Conservation (phyloP, 2,113 vertebrate species). For the Delphinapterus leucas region DNA sequence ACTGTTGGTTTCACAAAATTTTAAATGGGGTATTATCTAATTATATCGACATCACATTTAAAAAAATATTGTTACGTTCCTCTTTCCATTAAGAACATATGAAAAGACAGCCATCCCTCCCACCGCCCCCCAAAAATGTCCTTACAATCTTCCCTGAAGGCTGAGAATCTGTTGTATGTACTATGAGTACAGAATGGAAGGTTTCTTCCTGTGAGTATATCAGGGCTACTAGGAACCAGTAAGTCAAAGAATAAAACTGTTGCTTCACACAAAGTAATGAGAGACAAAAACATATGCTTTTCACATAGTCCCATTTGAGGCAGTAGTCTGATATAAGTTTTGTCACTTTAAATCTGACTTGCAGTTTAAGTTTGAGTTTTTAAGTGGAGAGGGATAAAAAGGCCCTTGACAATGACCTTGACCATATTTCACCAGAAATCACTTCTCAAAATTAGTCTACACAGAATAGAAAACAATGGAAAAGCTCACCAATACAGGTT, state of each 20-base stretch:
- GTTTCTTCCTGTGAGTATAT: not conserved
- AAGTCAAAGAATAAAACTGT: constrained; percentile 65
- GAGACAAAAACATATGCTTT: constrained; percentile 39
- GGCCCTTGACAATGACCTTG: constrained; percentile 80
- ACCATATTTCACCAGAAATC: constrained; percentile 69
- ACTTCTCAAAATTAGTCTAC: constrained; percentile 33
- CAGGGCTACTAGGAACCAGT: not conserved
- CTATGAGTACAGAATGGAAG: not conserved
- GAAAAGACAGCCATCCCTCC: not conserved
- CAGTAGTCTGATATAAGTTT: constrained; percentile 44
- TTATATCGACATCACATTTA: not conserved
- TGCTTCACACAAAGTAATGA: constrained; percentile 65
- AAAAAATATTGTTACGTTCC: not conserved
- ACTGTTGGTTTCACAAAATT: constrained; percentile 5
- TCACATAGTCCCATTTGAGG: constrained; percentile 53
- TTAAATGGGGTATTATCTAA: not conserved
- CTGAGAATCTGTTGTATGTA: not conserved
- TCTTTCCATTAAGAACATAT: not conserved
- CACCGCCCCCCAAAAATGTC: not conserved
- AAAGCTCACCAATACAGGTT: not conserved
- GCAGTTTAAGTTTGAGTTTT: constrained; percentile 74
- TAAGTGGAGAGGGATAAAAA: constrained; percentile 52
- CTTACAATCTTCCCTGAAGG: not conserved
- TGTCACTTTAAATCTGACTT: constrained; percentile 64
- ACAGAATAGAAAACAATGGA: constrained; percentile 26